Conservation (phyloP, 2,113 vertebrate genomes). For the Clarias macrocephalus region DNA sequence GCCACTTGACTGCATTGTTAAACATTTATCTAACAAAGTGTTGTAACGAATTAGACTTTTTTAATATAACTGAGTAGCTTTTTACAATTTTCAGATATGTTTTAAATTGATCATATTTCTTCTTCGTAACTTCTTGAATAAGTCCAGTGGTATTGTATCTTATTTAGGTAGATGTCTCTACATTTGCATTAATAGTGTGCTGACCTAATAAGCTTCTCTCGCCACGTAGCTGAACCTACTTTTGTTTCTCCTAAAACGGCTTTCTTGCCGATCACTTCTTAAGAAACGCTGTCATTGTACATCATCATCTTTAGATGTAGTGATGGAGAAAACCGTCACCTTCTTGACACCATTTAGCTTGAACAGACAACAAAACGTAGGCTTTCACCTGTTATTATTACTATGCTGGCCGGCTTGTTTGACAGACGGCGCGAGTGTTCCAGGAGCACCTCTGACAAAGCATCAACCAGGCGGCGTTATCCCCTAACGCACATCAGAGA, state of each 20-base stretch:
- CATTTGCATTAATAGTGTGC: neutral
- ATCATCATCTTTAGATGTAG: neutral
- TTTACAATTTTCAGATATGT: neutral
- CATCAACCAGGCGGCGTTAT: neutral
- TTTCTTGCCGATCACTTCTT: neutral
- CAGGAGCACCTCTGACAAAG: neutral
- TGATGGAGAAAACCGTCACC: neutral
- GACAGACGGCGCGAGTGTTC: constrained; percentile 13
- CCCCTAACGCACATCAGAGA: constrained; percentile 1
- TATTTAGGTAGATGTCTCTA: neutral
- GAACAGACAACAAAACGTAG: neutral
- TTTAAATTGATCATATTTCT: neutral
- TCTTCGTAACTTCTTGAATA: neutral
- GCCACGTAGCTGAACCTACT: neutral
- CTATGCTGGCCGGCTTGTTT: neutral
- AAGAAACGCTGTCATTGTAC: neutral
- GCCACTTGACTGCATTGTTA: neutral
- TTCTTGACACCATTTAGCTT: neutral
- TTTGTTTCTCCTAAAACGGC: neutral
- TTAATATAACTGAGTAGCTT: neutral
- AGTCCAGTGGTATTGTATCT: neutral
- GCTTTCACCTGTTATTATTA: neutral
- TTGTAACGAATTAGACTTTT: neutral
- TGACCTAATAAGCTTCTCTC: neutral
- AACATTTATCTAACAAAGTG: neutral